Evolutionary conservation across 2,797 vertebrate species (phyloP).

Genomic region (Eulemur rubriventer): DNA sequence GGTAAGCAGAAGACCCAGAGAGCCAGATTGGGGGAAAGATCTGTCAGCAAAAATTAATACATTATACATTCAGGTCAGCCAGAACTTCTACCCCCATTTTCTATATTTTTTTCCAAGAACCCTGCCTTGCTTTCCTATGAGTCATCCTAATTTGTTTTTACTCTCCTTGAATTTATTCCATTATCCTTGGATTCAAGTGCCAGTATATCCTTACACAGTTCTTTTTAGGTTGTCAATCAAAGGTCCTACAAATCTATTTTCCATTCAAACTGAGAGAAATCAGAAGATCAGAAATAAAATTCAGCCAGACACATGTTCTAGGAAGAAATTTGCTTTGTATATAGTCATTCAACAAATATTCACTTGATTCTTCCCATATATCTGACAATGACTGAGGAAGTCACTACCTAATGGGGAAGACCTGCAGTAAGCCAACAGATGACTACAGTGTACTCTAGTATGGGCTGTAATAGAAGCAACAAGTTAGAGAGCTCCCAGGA

Average conservation of each 20-base stretch:
- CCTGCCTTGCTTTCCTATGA: background rate
- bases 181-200: background rate
- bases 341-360: background rate
- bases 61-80: background rate
- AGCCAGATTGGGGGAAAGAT: background rate
- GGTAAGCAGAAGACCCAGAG: background rate
- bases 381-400: background rate
- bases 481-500: background rate
- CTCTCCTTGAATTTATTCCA: background rate
- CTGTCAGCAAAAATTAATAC: background rate
- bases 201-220: background rate
- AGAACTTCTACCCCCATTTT: background rate
- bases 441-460: background rate
- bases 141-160: background rate
- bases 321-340: conserved; percentile 15
- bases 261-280: conserved; percentile 20
- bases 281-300: background rate
- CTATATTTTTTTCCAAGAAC: background rate
- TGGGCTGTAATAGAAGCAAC: background rate
- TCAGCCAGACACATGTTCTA: background rate
- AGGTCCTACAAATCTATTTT: background rate
- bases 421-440: background rate
- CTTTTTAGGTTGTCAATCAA: background rate
- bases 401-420: background rate
- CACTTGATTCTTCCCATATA: background rate